These are phyloP conservation scores for Protonibea diacanthus DNA, from an alignment of 2,797 vertebrate genomes.

Conservation along the genomic window DNA sequence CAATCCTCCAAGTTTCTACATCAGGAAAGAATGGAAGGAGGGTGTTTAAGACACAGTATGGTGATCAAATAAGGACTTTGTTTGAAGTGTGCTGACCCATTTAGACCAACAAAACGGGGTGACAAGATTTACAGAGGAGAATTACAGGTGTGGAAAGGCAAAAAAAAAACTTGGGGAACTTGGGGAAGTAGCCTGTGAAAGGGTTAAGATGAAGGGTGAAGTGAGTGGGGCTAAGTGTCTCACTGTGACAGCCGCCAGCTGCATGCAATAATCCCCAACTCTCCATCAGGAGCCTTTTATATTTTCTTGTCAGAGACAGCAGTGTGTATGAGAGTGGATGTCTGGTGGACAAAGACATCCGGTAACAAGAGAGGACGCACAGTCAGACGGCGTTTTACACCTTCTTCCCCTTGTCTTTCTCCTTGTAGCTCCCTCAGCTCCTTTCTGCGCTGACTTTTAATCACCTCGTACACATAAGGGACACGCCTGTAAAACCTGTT, in stretches of 20 bases:
- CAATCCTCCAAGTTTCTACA: not conserved
- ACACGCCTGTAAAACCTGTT: constrained; percentile 70
- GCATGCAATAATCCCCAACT: constrained; percentile 71
- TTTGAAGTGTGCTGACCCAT: not conserved
- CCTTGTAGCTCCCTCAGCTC: constrained; percentile 57
- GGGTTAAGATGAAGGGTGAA: constrained; percentile 63
- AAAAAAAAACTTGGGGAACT: constrained; percentile 31
- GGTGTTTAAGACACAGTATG: not conserved
- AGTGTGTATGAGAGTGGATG: constrained; percentile 50
- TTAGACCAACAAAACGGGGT: constrained; percentile 29
- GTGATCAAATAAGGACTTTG: constrained; percentile 13
- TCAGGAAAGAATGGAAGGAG: not conserved
- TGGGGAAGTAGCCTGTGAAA: constrained; percentile 47
- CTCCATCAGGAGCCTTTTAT: constrained; percentile 56
- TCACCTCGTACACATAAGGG: constrained; percentile 64
- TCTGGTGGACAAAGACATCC: constrained; percentile 69
- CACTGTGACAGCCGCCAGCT: constrained; percentile 76
- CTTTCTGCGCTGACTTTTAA: constrained; percentile 55
- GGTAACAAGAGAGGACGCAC: constrained; percentile 76
- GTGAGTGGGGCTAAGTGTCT: constrained; percentile 63
- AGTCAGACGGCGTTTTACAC: constrained; percentile 85
- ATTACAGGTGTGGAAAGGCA: constrained; percentile 53
- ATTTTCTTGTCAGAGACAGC: constrained; percentile 61
- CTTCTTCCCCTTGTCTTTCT: constrained; percentile 70
- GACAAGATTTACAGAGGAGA: constrained; percentile 41